Base-by-base conservation (phyloP, 2,113 vertebrate genomes). In the Rana temporaria region DNA sequence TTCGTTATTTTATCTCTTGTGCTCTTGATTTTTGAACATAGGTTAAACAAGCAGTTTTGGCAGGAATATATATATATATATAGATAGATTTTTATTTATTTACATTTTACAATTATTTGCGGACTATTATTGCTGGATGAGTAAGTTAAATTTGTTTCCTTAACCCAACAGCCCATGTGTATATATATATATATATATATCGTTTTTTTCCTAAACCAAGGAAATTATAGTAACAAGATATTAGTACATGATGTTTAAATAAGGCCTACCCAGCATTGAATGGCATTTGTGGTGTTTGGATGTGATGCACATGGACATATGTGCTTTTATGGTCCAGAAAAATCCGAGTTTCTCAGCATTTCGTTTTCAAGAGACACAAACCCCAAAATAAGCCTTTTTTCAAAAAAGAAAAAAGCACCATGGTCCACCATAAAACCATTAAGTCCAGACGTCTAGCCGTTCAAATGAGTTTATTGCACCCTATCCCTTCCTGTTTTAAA, bases 381-480 rank as follows among this genome's bases (percentile, higher is more conserved):
- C 94, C 96, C 93, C 93, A 91, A 94, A 95, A 94, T 94, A 94
- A 93, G 93, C 87, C 87, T 69, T 89, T 96, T 97, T 97, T 93
- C 3, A 30, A 30, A 30, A 97, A 98, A 96, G 95, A 24, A 68
- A 92, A 88, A 92, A 94, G 90, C 88, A 87, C 91, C 96, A 95
- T 93, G 93, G 93, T 93, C 88, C 86, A 91, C 92, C 88, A 94
- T 99, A 99, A 99, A 99, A 89, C 96, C 94, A 99, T 99, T 98
- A 96, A 96, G 92, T 93, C 96, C 97, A 99, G 98, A 99, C 98
- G 97, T 99, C 98, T 99, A 93, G 96, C 92, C 95, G 91, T 92
- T 93, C 95, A 89, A 95, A 97, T 97, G 89, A 94, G 91, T 99
- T 99, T 99, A 99, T 99, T 96, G 94, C 93, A 94, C 93, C 94